Percentiles rank a stretch among this genome's conserved stretches.
These are phyloP conservation scores for Decapterus maruadsi DNA, from an alignment of 2,797 vertebrate species.

Conservation along the genomic window DNA sequence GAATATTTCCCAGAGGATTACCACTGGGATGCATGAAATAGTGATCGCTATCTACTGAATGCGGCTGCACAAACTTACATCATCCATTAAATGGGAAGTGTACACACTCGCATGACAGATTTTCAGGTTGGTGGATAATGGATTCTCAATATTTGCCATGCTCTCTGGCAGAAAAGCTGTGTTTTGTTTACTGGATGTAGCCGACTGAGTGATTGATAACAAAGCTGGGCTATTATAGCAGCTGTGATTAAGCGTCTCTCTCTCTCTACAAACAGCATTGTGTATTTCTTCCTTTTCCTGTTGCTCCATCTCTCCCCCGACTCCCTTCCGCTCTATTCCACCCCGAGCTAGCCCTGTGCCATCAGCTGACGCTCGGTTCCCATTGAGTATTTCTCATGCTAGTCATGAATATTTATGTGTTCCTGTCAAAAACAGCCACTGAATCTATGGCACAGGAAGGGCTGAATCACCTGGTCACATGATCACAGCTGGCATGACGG, in stretches of 20 bases:
- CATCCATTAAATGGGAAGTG: constrained; percentile 3
- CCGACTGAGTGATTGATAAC: constrained; percentile 47
- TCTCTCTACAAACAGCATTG: constrained; percentile 44
- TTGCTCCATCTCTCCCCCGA: constrained; percentile 41
- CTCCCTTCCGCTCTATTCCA: constrained; percentile 40
- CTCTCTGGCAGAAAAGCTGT: constrained; percentile 20
- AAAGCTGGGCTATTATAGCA: constrained; percentile 16
- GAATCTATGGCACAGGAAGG: constrained; percentile 54
- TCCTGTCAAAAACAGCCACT: constrained; percentile 66
- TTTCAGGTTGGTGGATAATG: background rate
- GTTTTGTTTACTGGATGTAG: constrained; percentile 40
- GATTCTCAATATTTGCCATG: constrained; percentile 30
- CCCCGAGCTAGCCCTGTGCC: constrained; percentile 33
- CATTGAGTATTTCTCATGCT: constrained; percentile 65
- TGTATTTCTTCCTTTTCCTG: constrained; percentile 67
- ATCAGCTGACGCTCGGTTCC: constrained; percentile 49
- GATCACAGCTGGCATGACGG: constrained; percentile 52
- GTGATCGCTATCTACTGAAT: background rate
- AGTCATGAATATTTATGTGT: constrained; percentile 76
- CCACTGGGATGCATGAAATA: background rate
- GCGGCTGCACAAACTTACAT: constrained; percentile 4
- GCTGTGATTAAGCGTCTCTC: constrained; percentile 49
- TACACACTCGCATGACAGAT: background rate
- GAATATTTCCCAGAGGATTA: constrained; percentile 1
- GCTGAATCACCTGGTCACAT: constrained; percentile 66